phyloP scores from a whole-genome alignment of 2,888 invertebrate genomes.

The Andricus quercusramuli region DNA sequence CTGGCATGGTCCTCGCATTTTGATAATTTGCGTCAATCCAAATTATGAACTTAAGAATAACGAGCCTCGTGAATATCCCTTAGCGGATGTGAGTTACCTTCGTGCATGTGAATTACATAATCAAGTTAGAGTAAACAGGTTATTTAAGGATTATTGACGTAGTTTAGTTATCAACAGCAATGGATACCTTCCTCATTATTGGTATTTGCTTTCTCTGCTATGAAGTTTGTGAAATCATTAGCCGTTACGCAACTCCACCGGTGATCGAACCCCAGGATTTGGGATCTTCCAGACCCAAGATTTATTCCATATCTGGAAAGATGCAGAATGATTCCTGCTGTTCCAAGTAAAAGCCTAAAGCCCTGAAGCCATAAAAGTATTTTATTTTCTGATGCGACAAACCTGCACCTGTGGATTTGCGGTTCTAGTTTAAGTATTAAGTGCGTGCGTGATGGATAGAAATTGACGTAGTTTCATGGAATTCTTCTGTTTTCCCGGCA shows the following conservation, averaged over 20 bases:
- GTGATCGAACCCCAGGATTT: conserved; percentile 64
- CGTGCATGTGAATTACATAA: background rate
- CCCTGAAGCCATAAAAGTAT: background rate
- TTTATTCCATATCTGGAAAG: conserved; percentile 77
- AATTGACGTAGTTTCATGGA: background rate
- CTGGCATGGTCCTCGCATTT: background rate
- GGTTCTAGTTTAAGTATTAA: background rate
- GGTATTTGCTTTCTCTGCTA: conserved; percentile 85
- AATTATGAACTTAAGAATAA: background rate
- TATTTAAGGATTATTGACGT: background rate
- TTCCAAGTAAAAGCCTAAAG: conserved; percentile 57
- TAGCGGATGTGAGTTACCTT: too few relatives aligned
- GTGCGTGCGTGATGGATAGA: background rate
- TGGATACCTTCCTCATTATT: conserved; percentile 85
- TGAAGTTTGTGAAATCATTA: conserved; percentile 84
- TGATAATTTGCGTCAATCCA: background rate
- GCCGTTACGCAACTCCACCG: conserved; percentile 70
- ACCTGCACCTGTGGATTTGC: background rate
- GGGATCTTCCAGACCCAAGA: conserved; percentile 64
- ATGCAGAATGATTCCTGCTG: conserved; percentile 63
- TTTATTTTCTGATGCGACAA: background rate
- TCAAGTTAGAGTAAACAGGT: background rate
- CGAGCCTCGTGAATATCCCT: background rate
- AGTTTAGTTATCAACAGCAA: conserved; percentile 62
- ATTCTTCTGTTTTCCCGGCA: background rate